These are phyloP conservation scores for Falcunculus frontatus DNA, from an alignment of 2,113 vertebrate species.

Conservation along the genomic window DNA sequence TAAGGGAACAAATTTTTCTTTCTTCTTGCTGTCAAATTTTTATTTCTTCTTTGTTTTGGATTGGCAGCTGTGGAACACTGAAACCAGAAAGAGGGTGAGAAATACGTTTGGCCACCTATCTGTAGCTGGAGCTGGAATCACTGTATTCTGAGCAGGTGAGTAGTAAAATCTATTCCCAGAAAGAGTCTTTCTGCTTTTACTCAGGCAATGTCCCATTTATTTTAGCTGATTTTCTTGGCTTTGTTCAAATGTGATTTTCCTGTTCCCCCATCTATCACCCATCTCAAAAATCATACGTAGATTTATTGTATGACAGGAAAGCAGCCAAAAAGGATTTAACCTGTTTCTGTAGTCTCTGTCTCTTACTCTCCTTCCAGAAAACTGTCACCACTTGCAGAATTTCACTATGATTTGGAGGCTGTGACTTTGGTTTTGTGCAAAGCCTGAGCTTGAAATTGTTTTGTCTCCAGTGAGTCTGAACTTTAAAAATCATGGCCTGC, in stretches of 20 bases:
- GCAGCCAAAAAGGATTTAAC: background rate
- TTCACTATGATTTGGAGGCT: background rate
- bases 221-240: background rate
- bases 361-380: background rate
- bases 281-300: background rate
- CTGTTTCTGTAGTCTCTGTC: background rate
- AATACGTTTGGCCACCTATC: conserved; percentile 70
- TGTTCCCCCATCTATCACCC: background rate
- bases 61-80: conserved; percentile 76
- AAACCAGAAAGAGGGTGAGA: conserved; percentile 67
- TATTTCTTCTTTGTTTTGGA: background rate
- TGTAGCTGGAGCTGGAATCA: conserved; percentile 76
- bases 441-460: background rate
- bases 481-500: background rate
- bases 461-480: background rate
- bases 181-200: background rate
- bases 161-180: background rate
- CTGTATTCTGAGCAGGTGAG: conserved; percentile 80
- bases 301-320: background rate
- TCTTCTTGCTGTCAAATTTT: background rate
- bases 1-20: background rate
- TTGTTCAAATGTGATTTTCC: background rate
- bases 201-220: background rate
- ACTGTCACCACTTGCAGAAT: background rate
- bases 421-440: background rate